These are phyloP conservation scores for Atopsyche davidsoni DNA, from an alignment of 1,140 invertebrate genomes.

Conservation along the genomic window DNA sequence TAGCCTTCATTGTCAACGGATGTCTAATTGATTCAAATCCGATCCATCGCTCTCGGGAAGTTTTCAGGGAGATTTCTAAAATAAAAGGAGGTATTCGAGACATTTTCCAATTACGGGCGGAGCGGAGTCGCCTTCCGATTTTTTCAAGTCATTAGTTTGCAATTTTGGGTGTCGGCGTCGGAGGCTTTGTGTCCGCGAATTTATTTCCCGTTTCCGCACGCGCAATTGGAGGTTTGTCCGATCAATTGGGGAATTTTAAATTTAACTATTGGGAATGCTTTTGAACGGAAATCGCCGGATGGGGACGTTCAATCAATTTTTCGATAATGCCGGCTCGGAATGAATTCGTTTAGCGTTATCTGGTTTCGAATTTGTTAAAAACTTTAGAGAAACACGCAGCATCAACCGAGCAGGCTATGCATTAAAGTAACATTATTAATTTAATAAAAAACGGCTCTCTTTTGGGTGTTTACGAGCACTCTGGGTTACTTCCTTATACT, in stretches of 20 bases:
- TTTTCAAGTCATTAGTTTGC: constrained; percentile 28
- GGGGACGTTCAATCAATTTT: too few species aligned
- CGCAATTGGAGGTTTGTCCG: constrained; percentile 12
- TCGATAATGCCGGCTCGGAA: too few species aligned
- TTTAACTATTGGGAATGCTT: constrained; percentile 11
- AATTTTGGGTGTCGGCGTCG: constrained; percentile 16
- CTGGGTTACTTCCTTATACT: too few species aligned
- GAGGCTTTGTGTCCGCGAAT: background rate
- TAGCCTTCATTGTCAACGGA: constrained; percentile 20
- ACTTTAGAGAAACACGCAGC: too few species aligned
- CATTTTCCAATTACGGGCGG: constrained; percentile 29
- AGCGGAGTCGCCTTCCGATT: constrained; percentile 22
- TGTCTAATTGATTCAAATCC: constrained; percentile 30
- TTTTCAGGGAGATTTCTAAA: constrained; percentile 11
- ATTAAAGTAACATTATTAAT: too few species aligned
- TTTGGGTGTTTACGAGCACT: too few species aligned
- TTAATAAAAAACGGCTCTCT: too few species aligned
- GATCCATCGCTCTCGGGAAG: constrained; percentile 18
- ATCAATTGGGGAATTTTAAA: constrained; percentile 14
- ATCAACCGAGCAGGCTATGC: too few species aligned
- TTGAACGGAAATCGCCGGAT: too few species aligned
- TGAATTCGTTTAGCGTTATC: too few species aligned
- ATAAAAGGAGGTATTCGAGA: constrained; percentile 18
- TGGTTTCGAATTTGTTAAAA: too few species aligned
- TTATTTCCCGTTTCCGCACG: constrained; percentile 9